Base-by-base conservation (phyloP, 1,140 invertebrate genomes). In the Pogonus chalceus region DNA sequence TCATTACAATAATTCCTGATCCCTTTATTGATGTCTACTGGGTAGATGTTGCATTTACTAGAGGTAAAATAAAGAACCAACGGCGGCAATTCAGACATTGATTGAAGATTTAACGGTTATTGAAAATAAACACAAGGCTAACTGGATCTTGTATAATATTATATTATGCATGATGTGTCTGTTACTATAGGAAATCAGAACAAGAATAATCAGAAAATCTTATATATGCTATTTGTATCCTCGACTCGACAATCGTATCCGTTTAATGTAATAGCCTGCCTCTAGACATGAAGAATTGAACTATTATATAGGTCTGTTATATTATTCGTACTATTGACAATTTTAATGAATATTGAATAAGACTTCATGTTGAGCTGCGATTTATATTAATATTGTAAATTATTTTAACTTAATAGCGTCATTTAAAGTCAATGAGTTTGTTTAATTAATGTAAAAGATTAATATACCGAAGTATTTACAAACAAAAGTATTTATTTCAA, bases 31-130 rank as follows among this genome's bases (percentile, higher is more conserved):
- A n/a, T n/a, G n/a, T n/a, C n/a, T n/a, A n/a, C n/a, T n/a, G n/a
- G n/a, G n/a, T n/a, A n/a, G n/a, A 7, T 10, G 37, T 43, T 7
- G 3, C 18, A 18, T 16, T 43, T 12, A 18, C 37, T 18, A 16
- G 37, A 7, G 37, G 9, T 9, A 16, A 43, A 43, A 43, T 43
- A 43, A 43, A 43, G 37, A 43, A 43, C 9, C 18, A 43, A 43
- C 37, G 37, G 37, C 37, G 37, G 26, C 26, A 4, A 7, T 4
- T 14, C 4, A 7, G 4, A 14, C 26, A 31, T 9, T 18, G 37
- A 43, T 43, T 43, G 37, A 43, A 43, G 37, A 43, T 43, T 43
- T 43, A 43, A 43, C 37, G 37, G 37, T 43, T 43, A 43, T 43
- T 12, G 37, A 43, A 43, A 43, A 43, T 43, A 43, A 43, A 43